Evolutionary conservation across 2,797 vertebrate genomes (phyloP).

Genomic region (Enteromius paludinosus): DNA sequence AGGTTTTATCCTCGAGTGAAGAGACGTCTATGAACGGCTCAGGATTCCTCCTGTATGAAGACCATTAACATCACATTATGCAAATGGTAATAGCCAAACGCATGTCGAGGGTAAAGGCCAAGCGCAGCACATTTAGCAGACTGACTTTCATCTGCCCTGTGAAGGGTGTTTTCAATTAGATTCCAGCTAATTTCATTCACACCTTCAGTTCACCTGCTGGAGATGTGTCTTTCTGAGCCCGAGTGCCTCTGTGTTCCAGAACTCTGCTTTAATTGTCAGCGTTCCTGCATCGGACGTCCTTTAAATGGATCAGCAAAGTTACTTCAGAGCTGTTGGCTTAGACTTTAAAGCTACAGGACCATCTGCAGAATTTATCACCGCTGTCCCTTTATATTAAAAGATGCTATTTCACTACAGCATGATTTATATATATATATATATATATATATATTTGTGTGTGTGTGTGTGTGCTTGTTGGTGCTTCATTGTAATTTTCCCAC

Average conservation of each 20-base stretch:
- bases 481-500: no score
- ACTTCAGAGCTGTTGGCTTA: conserved; percentile 71
- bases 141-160: conserved; percentile 78
- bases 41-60: conserved; percentile 74
- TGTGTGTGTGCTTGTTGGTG: no score
- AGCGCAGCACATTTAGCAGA: conserved; percentile 78
- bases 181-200: conserved; percentile 80
- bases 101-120: conserved; percentile 77
- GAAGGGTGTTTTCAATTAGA: conserved; percentile 86
- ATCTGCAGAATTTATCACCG: background rate
- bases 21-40: conserved; percentile 24
- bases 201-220: conserved; percentile 74
- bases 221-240: conserved; percentile 80
- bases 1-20: background rate
- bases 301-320: conserved; percentile 84
- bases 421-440: background rate
- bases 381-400: background rate
- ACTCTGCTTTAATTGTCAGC: conserved; percentile 83
- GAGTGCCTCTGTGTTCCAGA: conserved; percentile 76
- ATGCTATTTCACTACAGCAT: background rate
- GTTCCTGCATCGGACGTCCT: conserved; percentile 78
- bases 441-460: no score
- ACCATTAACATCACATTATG: conserved; percentile 79
- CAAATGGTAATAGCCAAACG: conserved; percentile 75
- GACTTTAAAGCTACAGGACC: conserved; percentile 42